phyloP scores from a whole-genome alignment of 2,113 vertebrate species.

The Melanerpes formicivorus region DNA sequence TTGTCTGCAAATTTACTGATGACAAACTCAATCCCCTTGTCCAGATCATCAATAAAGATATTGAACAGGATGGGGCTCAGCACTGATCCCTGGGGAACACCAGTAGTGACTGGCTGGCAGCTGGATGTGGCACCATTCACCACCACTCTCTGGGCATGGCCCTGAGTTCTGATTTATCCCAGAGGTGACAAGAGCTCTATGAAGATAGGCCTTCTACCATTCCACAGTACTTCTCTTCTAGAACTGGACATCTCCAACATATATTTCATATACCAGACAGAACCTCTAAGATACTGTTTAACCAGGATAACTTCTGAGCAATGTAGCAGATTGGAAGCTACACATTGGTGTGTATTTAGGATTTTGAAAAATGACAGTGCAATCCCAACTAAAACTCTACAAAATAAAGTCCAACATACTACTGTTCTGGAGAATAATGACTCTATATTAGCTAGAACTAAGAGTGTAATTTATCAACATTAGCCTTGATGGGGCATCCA shows the following conservation, averaged over 20 bases:
- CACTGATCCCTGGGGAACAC: too few relatives aligned
- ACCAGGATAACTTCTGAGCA: not conserved
- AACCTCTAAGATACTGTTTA: not conserved
- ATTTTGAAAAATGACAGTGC: slow-evolving; percentile 12
- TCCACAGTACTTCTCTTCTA: not conserved
- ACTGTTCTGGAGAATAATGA: slow-evolving; percentile 29
- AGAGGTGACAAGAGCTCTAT: not conserved
- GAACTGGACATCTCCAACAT: not conserved
- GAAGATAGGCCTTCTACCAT: not conserved
- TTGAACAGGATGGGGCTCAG: too few relatives aligned
- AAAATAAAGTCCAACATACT: slow-evolving; percentile 26
- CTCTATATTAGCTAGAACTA: slow-evolving; percentile 8
- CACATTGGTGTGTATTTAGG: not conserved
- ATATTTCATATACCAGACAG: not conserved
- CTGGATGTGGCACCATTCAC: too few relatives aligned
- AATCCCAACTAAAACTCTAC: not conserved
- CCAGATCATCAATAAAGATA: too few relatives aligned
- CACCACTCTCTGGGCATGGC: too few relatives aligned
- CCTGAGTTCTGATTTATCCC: not conserved
- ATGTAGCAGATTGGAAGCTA: not conserved
- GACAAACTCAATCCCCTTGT: too few relatives aligned
- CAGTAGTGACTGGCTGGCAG: too few relatives aligned
- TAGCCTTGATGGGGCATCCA: slow-evolving; percentile 53
- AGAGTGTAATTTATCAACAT: slow-evolving; percentile 54
- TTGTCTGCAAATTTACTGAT: too few relatives aligned